These are phyloP conservation scores for Sericinus montela DNA, from an alignment of 2,888 invertebrate species.

Conservation along the genomic window DNA sequence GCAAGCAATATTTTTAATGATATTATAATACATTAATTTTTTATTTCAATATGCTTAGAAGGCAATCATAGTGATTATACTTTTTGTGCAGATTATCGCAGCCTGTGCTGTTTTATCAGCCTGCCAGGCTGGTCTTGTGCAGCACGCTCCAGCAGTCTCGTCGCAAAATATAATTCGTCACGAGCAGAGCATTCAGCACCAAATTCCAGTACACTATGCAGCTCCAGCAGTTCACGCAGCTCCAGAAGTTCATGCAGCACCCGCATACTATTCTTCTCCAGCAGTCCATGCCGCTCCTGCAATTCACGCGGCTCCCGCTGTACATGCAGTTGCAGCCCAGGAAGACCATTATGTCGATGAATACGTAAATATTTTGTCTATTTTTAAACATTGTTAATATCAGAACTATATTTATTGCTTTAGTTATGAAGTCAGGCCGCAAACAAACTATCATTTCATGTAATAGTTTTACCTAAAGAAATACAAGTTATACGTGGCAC, in stretches of 20 bases:
- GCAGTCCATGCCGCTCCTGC: conserved; percentile 19
- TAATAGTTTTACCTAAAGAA: too few relatives aligned
- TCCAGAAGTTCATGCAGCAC: conserved; percentile 30
- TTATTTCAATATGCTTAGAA: neutral
- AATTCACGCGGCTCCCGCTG: conserved; percentile 25
- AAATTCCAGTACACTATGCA: conserved; percentile 44
- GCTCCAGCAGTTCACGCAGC: conserved; percentile 28
- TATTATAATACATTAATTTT: neutral
- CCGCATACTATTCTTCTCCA: conserved; percentile 33
- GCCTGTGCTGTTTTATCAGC: conserved; percentile 56
- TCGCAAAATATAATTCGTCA: conserved; percentile 70
- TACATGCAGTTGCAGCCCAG: conserved; percentile 31
- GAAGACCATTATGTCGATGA: conserved; percentile 69
- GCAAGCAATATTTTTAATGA: too few relatives aligned
- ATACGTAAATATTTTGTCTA: conserved; percentile 52
- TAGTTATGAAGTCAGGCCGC: too few relatives aligned
- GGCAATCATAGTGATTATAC: neutral
- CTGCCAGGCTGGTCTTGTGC: conserved; percentile 61
- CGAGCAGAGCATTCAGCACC: conserved; percentile 56
- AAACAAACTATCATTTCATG: too few relatives aligned
- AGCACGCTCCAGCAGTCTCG: conserved; percentile 69
- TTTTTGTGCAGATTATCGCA: conserved; percentile 47
- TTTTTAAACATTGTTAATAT: too few relatives aligned
- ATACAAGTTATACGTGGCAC: too few relatives aligned
- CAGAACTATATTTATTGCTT: too few relatives aligned